These are phyloP conservation scores for Pituophis catenifer DNA, from an alignment of 2,113 vertebrate species.

Conservation along the genomic window DNA sequence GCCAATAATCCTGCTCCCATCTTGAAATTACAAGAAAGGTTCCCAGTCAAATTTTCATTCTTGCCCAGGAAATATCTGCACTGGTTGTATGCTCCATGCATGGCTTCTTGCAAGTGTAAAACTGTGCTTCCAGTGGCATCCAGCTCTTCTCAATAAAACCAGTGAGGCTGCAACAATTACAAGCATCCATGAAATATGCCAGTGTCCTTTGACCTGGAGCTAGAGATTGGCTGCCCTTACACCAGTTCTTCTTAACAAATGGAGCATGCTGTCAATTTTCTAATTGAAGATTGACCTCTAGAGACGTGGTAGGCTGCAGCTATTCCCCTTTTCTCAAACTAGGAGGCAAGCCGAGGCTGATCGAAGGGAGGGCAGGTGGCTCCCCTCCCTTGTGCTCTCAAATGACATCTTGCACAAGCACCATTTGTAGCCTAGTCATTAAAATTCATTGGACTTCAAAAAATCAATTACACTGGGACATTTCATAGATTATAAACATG, in stretches of 20 bases:
- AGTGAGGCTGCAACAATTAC: background rate
- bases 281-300: rapidly evolving
- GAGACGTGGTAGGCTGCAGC: rapidly evolving
- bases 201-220: background rate
- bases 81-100: background rate
- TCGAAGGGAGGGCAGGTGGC: constrained; percentile 9
- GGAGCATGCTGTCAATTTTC: background rate
- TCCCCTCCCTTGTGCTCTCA: background rate
- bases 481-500: constrained; percentile 43
- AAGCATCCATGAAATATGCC: background rate
- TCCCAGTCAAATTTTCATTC: background rate
- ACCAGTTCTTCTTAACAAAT: background rate
- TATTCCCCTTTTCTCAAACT: background rate
- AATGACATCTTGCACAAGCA: background rate
- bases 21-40: background rate
- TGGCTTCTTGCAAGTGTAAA: background rate
- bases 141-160: background rate
- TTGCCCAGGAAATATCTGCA: background rate
- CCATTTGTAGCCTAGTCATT: constrained; percentile 33
- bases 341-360: background rate
- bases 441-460: constrained; percentile 43
- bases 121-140: background rate
- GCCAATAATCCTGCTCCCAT: background rate
- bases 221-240: background rate
- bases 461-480: constrained; percentile 37